A percentile compares a stretch with the other conserved stretches of the same genome.
Evolutionary conservation across 35 echinoderm and acorn worm species (phyloP).

Genomic region (Anneissia japonica): DNA sequence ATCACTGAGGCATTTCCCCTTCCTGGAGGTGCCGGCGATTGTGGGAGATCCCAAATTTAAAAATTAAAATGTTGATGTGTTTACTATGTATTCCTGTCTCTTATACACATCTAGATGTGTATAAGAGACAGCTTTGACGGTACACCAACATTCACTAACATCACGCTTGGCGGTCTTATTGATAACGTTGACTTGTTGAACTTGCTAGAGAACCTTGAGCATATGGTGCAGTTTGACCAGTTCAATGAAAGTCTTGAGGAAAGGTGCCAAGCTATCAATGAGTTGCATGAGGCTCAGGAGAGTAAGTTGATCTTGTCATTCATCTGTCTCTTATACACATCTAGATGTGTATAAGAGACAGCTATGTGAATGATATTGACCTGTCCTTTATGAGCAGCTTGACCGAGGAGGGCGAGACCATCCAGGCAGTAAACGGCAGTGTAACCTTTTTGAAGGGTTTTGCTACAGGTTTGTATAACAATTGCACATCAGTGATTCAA

Average conservation of each 20-base stretch:
- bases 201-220: neutral
- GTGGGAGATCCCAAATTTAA: no score
- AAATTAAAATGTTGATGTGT: no score
- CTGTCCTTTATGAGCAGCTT: neutral
- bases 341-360: no score
- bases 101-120: no score
- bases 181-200: neutral
- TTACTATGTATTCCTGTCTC: no score
- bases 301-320: no score
- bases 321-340: no score
- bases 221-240: neutral
- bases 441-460: neutral
- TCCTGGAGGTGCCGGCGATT: no score
- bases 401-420: neutral
- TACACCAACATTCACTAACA: neutral
- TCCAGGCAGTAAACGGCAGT: neutral
- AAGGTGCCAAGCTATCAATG: neutral
- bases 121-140: no score
- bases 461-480: neutral
- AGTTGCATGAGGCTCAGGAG: neutral
- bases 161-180: neutral
- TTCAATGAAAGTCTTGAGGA: neutral
- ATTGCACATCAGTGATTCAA: no score
- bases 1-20: no score
- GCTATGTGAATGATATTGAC: neutral